A percentile compares a stretch with the other conserved stretches of the same genome.
Conservation (phyloP, 2,888 invertebrate genomes). For the Allolobophora icterica region DNA sequence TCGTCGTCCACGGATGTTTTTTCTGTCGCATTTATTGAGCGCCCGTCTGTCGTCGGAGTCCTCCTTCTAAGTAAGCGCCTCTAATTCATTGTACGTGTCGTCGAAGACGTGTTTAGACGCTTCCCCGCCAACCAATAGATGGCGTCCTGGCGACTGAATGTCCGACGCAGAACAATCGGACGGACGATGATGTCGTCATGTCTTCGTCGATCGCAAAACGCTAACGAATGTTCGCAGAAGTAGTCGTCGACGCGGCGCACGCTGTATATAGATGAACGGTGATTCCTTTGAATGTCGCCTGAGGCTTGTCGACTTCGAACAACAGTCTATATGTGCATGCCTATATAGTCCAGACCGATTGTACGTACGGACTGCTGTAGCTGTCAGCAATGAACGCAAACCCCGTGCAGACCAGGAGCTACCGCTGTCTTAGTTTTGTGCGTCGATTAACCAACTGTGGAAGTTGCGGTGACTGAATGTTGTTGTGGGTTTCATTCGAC, state of each 20-base stretch:
- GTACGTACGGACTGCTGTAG: background rate
- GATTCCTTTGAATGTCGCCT: background rate
- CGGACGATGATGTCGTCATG: background rate
- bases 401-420: background rate
- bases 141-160: background rate
- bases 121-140: background rate
- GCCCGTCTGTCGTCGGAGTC: no score
- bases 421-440: background rate
- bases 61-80: no score
- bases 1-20: background rate
- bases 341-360: background rate
- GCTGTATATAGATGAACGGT: background rate
- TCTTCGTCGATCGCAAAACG: background rate
- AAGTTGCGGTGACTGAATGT: background rate
- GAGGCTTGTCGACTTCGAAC: background rate
- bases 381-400: background rate
- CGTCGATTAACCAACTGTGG: background rate
- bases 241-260: background rate
- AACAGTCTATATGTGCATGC: background rate
- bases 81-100: background rate
- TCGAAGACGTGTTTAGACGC: background rate
- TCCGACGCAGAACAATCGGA: background rate
- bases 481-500: background rate
- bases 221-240: background rate
- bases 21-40: background rate